Evolutionary conservation across 1,140 invertebrate species (phyloP).

Genomic region (Philaenus spumarius): DNA sequence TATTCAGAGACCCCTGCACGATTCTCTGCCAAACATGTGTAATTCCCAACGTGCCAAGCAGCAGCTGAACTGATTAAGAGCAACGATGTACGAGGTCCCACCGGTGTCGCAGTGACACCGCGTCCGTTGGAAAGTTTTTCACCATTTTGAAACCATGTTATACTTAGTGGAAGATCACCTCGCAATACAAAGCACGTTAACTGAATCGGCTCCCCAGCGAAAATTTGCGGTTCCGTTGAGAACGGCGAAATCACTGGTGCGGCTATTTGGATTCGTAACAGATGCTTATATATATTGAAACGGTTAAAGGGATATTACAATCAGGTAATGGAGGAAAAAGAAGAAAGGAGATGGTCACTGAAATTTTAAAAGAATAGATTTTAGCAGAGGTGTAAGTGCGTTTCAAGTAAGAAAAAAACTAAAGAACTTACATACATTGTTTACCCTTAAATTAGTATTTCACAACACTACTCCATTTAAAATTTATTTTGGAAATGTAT

Average conservation of each 20-base stretch:
- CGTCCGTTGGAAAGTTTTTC: constrained; percentile 40
- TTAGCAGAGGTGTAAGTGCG: too few relatives aligned
- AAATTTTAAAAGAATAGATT: too few relatives aligned
- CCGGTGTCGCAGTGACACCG: constrained; percentile 56
- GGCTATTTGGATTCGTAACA: too few relatives aligned
- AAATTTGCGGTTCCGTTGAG: constrained; percentile 45
- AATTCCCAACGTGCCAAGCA: constrained; percentile 63
- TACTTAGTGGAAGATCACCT: constrained; percentile 66
- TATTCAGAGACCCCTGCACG: constrained; percentile 61
- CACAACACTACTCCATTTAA: too few relatives aligned
- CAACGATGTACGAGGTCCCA: constrained; percentile 61
- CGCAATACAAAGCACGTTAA: constrained; percentile 62
- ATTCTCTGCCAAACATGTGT: constrained; percentile 68
- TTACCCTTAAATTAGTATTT: too few relatives aligned
- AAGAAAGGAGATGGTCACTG: too few relatives aligned
- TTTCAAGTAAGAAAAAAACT: too few relatives aligned
- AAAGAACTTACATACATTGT: too few relatives aligned
- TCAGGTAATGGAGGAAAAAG: too few relatives aligned
- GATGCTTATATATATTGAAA: too few relatives aligned
- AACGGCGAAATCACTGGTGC: constrained; percentile 54
- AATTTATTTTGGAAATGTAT: too few relatives aligned
- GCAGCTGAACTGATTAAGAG: constrained; percentile 71
- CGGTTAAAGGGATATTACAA: too few relatives aligned
- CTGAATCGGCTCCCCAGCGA: constrained; percentile 35
- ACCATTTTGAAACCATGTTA: constrained; percentile 55